Percentiles rank a stretch among this genome's conserved stretches.
These are phyloP conservation scores for Prochilodus magdalenae DNA, from an alignment of 2,113 vertebrate genomes.

Conservation along the genomic window DNA sequence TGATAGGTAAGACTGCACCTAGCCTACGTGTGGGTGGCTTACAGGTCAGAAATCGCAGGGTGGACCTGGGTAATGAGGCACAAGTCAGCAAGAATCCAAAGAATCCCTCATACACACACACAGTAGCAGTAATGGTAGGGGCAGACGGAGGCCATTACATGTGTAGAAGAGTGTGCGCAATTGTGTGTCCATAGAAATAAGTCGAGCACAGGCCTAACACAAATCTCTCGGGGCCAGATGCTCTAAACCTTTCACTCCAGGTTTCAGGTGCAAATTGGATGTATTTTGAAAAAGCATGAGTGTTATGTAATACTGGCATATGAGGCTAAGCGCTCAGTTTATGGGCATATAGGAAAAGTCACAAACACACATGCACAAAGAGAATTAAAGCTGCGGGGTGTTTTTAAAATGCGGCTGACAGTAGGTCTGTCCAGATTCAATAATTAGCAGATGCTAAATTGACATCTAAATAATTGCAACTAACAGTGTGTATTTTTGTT, in stretches of 20 bases:
- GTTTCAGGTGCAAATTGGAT: not conserved
- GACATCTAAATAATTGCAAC: no score
- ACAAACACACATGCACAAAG: no score
- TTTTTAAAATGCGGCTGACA: no score
- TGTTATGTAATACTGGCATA: not conserved
- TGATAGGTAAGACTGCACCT: constrained; percentile 35
- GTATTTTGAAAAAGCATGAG: no score
- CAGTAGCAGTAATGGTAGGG: not conserved
- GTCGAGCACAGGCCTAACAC: not conserved
- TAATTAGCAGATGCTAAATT: no score
- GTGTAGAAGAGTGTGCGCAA: not conserved
- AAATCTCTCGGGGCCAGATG: not conserved
- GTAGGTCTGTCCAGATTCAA: no score
- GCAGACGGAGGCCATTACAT: not conserved
- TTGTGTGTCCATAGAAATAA: not conserved
- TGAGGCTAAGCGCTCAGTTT: not conserved
- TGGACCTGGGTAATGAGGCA: constrained; percentile 36
- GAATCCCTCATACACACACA: constrained; percentile 11
- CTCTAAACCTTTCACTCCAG: not conserved
- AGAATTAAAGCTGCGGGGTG: no score
- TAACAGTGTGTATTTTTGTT: no score
- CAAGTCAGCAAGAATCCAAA: not conserved
- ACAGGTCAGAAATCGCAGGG: constrained; percentile 30
- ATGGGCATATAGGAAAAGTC: not conserved
- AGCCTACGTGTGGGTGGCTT: not conserved